phyloP scores from a whole-genome alignment of 2,888 invertebrate species.

The Amphipyra tragopoginis region DNA sequence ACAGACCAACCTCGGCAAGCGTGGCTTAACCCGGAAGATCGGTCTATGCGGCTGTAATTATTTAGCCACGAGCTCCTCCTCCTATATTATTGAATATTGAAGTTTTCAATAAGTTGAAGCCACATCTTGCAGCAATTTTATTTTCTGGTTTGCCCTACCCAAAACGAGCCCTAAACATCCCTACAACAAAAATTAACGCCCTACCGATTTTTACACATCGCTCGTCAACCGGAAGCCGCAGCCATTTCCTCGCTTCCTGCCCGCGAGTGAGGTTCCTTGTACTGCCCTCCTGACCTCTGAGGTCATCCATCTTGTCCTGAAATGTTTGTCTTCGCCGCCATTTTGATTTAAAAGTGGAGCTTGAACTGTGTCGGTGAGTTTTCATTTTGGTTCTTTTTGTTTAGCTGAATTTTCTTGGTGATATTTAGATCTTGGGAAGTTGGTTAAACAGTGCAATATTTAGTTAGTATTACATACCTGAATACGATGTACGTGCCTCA shows the following conservation, averaged over 20 bases:
- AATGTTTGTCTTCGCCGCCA: conserved; percentile 62
- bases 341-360: conserved; percentile 63
- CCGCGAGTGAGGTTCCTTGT: conserved; percentile 69
- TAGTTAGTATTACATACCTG: not conserved
- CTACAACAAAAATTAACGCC: conserved; percentile 61
- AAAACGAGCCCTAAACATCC: conserved; percentile 33
- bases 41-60: too few relatives aligned
- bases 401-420: not conserved
- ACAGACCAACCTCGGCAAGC: too few relatives aligned
- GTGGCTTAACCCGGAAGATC: too few relatives aligned
- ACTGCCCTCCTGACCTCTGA: conserved; percentile 62
- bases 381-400: conserved; percentile 17
- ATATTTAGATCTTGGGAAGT: not conserved
- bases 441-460: not conserved
- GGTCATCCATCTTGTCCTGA: conserved; percentile 70
- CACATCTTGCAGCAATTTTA: not conserved
- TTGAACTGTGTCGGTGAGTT: conserved; percentile 14
- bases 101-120: not conserved
- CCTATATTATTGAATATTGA: too few relatives aligned
- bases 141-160: not conserved
- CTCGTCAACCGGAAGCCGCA: conserved; percentile 65
- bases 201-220: conserved; percentile 61
- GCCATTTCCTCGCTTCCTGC: conserved; percentile 76
- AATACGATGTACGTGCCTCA: too few relatives aligned
- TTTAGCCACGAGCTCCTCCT: too few relatives aligned